Base-by-base conservation (phyloP, 37 sponge, comb jelly and placozoan genomes). In the Eunapius fragilis region DNA sequence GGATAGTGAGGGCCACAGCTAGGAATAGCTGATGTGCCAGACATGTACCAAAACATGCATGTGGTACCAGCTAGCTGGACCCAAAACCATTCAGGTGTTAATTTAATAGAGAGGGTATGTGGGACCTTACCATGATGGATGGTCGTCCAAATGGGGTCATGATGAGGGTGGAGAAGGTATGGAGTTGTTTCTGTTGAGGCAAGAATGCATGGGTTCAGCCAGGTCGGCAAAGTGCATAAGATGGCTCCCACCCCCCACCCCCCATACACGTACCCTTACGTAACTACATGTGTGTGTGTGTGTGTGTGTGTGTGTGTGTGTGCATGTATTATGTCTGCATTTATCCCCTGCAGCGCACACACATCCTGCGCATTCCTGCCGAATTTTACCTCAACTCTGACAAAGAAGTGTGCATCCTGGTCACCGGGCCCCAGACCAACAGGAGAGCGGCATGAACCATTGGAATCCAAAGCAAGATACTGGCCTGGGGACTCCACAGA, bases 361-460 rank as follows among this genome's bases (percentile, higher is more conserved):
- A n/a, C n/a, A n/a, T n/a, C n/a, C n/a, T n/a, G n/a, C n/a, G n/a
- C n/a, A n/a, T n/a, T 41, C 6, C 41, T 58, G 58, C 58, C 58
- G 2, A 58, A 1, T 13, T 19, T 58, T 81, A 92, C 93, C 49
- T 70, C 33, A 12, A 92, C 68, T 38, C 93, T 71, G 67, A 93
- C 86, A 36, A 80, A 89, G 85, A 93, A 93, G 82, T 93, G 87
- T 32, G 86, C 85, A 24, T 81, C 82, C n/a, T 58, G 33, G 30
- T 75, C 80, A 26, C 72, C 41, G n/a, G 28, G 76, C 23, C 27
- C 38, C n/a, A 92, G 17, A 30, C 67, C 38, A 28, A 69, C 50
- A 17, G 89, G 80, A 2, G 33, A 37, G 32, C 68, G 86, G 26
- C 83, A 38, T 2, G 9, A 24, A 1, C 89, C 93, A 14, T 83